These are phyloP conservation scores for Xiphophorus couchianus DNA, from an alignment of 2,113 vertebrate species.

Conservation along the genomic window DNA sequence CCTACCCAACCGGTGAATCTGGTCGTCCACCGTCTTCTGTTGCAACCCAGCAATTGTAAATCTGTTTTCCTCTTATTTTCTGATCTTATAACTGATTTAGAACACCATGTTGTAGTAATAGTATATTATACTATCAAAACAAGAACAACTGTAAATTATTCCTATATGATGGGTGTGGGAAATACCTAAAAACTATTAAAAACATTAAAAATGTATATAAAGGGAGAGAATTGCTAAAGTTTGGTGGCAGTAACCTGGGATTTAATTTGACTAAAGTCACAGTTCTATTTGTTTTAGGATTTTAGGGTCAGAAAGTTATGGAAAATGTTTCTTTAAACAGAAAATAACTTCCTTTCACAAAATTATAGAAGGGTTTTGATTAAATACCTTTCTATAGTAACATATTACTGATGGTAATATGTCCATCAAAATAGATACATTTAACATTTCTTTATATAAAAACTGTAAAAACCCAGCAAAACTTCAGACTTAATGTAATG, in stretches of 20 bases:
- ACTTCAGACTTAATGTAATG: not conserved
- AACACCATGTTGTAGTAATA: not conserved
- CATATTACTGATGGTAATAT: not conserved
- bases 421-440: not conserved
- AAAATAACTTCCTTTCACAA: not conserved
- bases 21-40: not conserved
- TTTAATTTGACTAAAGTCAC: not conserved
- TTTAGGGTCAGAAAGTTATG: no score
- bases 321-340: not conserved
- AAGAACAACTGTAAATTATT: not conserved
- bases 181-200: not conserved
- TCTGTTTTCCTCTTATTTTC: not conserved
- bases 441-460: not conserved
- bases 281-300: no score
- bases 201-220: not conserved
- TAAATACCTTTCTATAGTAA: not conserved
- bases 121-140: not conserved
- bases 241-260: not conserved
- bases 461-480: no score
- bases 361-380: not conserved
- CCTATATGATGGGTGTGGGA: not conserved
- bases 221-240: not conserved
- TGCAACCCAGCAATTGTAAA: not conserved
- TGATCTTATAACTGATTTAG: not conserved
- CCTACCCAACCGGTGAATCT: conserved; percentile 16